Evolutionary conservation across 2,888 invertebrate genomes (phyloP), one percentile per base, ranked within the genome.

Genomic region (Tetranychus piercei): DNA sequence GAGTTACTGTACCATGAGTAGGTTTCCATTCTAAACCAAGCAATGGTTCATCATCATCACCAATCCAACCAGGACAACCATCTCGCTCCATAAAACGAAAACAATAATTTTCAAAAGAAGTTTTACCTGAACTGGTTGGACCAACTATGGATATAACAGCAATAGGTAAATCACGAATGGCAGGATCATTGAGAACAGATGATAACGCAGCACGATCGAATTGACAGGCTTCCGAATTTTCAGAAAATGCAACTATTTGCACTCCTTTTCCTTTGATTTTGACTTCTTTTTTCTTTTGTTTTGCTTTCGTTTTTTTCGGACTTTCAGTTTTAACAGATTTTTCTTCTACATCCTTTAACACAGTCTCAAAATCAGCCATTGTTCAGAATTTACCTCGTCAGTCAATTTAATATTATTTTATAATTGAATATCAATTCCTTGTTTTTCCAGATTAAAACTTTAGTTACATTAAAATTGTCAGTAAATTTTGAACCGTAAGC

Each of bases 21-120:
- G 69, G 69, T n/a, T 69, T 69, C 69, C 69, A 69, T 23, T 69
- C 69, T 1, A 69, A 11, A 34, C 69, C 69, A 9, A 34, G 9
- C 7, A 69, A 34, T 18, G 69, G 69, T 69, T 69, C 69, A 23
- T 69, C 69, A 69, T 9, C 69, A 34, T 8, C 34, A 69, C 69
- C 69, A 34, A 69, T 20, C 69, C 69, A 69, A 18, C 34, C 34
- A 2, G 20, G 11, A 9, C 6, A 34, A 34, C 69, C 69, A 69
- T 69, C 34, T 69, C 69, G 11, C 34, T 69, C 69, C 69, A 69
- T 69, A n/a, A 18, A 69, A 69, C 69, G 69, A 4, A 69, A 69
- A 34, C 69, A 69, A 69, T 69, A 69, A n/a, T 69, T 69, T 69
- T 69, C 69, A 34, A 69, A 69, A 9, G 69, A 69, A 20, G 69